Conservation (phyloP, 2,888 invertebrate species). For the Pristionchus exspectatus region DNA sequence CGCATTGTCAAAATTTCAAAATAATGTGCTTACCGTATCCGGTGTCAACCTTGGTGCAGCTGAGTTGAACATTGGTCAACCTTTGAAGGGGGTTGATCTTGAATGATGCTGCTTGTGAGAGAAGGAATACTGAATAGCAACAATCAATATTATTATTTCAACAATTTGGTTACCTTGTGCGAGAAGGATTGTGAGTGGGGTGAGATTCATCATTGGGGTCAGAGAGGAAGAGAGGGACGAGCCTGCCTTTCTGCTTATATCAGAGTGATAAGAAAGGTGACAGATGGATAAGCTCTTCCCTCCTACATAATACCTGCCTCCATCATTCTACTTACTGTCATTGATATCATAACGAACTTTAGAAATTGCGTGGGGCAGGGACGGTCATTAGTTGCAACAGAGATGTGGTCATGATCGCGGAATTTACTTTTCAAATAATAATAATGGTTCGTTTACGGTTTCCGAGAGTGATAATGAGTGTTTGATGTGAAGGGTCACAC, state of each 20-base stretch:
- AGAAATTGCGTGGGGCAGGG: neutral
- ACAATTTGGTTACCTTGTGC: neutral
- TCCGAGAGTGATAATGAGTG: neutral
- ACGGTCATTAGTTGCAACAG: neutral
- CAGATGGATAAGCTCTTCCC: conserved; percentile 13
- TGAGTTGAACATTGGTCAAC: neutral
- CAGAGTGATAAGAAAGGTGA: conserved; percentile 21
- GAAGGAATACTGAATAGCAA: neutral
- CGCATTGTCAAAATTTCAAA: neutral
- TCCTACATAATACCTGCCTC: neutral
- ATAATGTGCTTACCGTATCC: neutral
- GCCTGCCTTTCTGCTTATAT: neutral
- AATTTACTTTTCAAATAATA: neutral
- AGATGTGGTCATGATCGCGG: neutral
- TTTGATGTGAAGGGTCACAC: neutral
- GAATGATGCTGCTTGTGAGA: neutral
- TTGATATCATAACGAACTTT: neutral
- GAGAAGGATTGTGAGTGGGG: neutral
- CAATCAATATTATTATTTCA: no score
- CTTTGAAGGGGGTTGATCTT: neutral
- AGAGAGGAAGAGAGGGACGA: conserved; percentile 22
- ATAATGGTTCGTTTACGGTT: neutral
- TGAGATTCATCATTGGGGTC: conserved; percentile 37
- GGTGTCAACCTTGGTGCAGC: neutral
- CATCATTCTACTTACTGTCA: conserved; percentile 10